phyloP scores from a whole-genome alignment of 1,140 invertebrate species.

The Pseudomyrmex concolor region DNA sequence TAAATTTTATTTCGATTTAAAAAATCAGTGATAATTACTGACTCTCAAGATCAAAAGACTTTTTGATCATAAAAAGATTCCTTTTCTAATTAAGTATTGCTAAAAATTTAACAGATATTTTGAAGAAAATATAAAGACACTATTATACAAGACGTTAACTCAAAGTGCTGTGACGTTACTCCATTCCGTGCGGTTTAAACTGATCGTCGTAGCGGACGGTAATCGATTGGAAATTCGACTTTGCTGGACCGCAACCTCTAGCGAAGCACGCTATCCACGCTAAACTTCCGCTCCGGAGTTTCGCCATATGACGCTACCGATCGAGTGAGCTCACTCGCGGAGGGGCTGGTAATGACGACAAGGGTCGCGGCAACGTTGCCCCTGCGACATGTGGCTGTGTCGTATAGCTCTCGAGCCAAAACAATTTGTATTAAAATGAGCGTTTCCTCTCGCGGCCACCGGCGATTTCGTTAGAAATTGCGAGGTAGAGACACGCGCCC shows the following conservation, averaged over 20 bases:
- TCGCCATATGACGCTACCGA: constrained; percentile 73
- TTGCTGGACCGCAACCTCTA: constrained; percentile 45
- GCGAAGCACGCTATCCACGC: constrained; percentile 24
- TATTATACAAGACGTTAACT: constrained; percentile 1
- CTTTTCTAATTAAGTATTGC: not conserved
- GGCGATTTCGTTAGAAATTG: constrained; percentile 61
- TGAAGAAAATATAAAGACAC: not conserved
- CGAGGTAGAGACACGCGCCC: constrained; percentile 8
- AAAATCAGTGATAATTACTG: too few species aligned
- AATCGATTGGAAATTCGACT: constrained; percentile 40
- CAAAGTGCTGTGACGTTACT: constrained; percentile 14
- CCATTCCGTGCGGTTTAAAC: constrained; percentile 2
- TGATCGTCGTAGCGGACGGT: constrained; percentile 27
- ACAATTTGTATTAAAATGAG: constrained; percentile 82
- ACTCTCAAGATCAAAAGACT: too few species aligned
- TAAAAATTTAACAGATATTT: not conserved
- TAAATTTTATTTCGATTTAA: too few species aligned
- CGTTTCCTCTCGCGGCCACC: constrained; percentile 55
- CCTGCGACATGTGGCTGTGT: constrained; percentile 74
- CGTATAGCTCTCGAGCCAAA: constrained; percentile 59
- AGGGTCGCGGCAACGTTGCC: constrained; percentile 62
- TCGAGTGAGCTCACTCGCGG: constrained; percentile 60
- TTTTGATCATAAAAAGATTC: too few species aligned
- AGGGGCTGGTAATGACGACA: constrained; percentile 72
- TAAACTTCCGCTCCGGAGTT: constrained; percentile 48